Evolutionary conservation across 1,140 invertebrate species (phyloP).

Genomic region (Drosophila busckii): DNA sequence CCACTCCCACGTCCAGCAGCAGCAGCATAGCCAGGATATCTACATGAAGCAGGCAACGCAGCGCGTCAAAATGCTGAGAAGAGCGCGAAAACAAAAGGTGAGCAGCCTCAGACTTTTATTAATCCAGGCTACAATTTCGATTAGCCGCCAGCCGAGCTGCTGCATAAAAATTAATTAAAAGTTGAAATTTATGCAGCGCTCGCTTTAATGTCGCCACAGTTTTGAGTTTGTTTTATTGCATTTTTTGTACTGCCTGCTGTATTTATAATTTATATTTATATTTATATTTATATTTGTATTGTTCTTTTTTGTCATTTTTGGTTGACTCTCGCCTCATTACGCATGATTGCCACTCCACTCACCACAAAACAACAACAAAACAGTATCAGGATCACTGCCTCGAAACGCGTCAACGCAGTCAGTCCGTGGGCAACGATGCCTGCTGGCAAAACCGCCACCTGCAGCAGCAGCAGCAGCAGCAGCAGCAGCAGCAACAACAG

Average conservation of each 20-base stretch:
- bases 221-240: background rate
- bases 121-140: no score
- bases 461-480: constrained; percentile 36
- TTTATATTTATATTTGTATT: constrained; percentile 52
- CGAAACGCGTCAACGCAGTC: constrained; percentile 71
- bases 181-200: background rate
- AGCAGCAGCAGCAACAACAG: constrained; percentile 20
- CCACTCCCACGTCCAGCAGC: constrained; percentile 15
- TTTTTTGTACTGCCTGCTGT: constrained; percentile 19
- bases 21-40: constrained; percentile 58
- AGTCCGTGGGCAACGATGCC: constrained; percentile 77
- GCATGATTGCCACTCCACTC: constrained; percentile 31
- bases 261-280: constrained; percentile 5
- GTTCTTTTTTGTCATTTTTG: constrained; percentile 54
- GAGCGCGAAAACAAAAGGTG: constrained; percentile 77
- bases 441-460: constrained; percentile 66
- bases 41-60: constrained; percentile 77
- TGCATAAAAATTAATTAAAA: background rate
- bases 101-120: constrained; percentile 30
- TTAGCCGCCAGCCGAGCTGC: no score
- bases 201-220: constrained; percentile 1
- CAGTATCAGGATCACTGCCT: constrained; percentile 76
- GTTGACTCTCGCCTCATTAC: constrained; percentile 44
- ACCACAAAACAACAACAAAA: constrained; percentile 5
- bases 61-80: constrained; percentile 72